These are phyloP conservation scores for Polydrusus tereticollis DNA, from an alignment of 2,888 invertebrate genomes.

Conservation along the genomic window DNA sequence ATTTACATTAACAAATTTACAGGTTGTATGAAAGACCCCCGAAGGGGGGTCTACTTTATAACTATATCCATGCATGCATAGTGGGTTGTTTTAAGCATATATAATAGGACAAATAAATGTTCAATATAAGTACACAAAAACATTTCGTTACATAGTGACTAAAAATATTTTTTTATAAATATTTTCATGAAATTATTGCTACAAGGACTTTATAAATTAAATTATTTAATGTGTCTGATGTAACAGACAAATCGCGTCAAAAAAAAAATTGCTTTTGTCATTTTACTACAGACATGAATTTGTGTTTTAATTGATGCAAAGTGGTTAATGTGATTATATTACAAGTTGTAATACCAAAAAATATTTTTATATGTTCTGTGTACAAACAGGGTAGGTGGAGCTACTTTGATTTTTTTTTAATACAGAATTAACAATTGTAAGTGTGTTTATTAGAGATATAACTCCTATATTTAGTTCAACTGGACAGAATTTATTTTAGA, in stretches of 20 bases:
- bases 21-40: constrained; percentile 53
- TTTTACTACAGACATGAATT: constrained; percentile 38
- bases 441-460: constrained; percentile 29
- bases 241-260: constrained; percentile 20
- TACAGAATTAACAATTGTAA: constrained; percentile 22
- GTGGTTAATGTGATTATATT: constrained; percentile 44
- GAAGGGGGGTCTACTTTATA: constrained; percentile 10
- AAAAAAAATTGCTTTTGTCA: constrained; percentile 30
- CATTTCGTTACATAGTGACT: constrained; percentile 23
- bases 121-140: constrained; percentile 32
- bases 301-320: constrained; percentile 34
- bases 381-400: constrained; percentile 38
- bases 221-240: constrained; percentile 31
- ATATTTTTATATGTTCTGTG: constrained; percentile 37
- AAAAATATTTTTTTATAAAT: constrained; percentile 27
- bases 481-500: constrained; percentile 61
- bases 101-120: constrained; percentile 28
- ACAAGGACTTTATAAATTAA: constrained; percentile 31
- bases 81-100: constrained; percentile 25
- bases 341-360: constrained; percentile 46
- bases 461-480: constrained; percentile 47
- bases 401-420: constrained; percentile 19
- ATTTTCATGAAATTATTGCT: constrained; percentile 42
- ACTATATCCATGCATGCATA: constrained; percentile 40
- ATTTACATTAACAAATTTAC: constrained; percentile 63